Evolutionary conservation across 2,113 vertebrate species (phyloP), one percentile per base, ranked within the genome.

Genomic region (Hydrochoerus hydrochaeris): DNA sequence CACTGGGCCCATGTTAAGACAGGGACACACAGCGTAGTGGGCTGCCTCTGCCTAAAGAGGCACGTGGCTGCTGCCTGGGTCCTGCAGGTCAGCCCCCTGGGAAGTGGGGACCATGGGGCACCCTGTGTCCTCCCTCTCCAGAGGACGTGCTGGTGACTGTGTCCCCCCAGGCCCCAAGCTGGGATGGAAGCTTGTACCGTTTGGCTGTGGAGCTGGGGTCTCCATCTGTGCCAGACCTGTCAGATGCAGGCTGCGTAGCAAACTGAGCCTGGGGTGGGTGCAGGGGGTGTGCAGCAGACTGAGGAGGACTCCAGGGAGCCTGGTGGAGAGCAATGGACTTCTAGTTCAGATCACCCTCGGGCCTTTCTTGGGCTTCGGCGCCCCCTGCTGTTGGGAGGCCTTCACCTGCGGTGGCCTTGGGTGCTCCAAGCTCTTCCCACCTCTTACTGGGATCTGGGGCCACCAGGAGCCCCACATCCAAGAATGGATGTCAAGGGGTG

Each of bases 351-450:
- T 0, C 1, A 12, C 19, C 62, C 22, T 1, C 0, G 3, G 4
- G 1, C 0, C 95, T 93, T 90, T 46, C 85, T 84, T 63, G 96
- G 60, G 52, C 78, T 14, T 1, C 52, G 62, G 96, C 82, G 96
- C 96, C 97, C 90, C 90, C 96, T 98, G 75, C 94, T 95, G 97
- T 54, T 35, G 22, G 63, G 41, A 46, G 58, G 30, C 35, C 11
- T 7, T 0, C 3, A 4, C 28, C 49, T 3, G 32, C 16, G 46
- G 19, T 35, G 17, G 54, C 1, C 73, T 10, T 10, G 52, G 14
- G 12, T 6, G 3, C 35, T 14, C 11, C 0, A 3, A 41, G n/a
- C 20, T 35, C 52, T 24, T 0, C 3, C 16, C 28, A 0, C 30
- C 30, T 10, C 4, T 16, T 8, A 49, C n/a, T 26, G 2, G 17